Percentiles rank a stretch among this genome's conserved stretches.
phyloP scores from a whole-genome alignment of 35 echinoderm and acorn worm genomes.

The Stichopus chloronotus region DNA sequence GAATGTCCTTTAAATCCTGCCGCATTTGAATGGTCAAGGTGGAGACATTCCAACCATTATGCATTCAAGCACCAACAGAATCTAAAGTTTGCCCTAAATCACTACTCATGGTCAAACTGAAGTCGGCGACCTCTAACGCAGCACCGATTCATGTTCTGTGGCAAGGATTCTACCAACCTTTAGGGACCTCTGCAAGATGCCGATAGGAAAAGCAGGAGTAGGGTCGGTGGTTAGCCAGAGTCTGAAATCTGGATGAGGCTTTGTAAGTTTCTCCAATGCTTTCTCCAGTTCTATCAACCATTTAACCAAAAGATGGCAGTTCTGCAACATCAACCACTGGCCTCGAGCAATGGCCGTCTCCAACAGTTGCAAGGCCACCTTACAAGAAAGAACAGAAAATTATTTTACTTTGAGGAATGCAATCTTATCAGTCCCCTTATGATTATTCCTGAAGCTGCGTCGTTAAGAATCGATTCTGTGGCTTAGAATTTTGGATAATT shows the following conservation, averaged over 20 bases:
- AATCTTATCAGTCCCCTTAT: not conserved
- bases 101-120: too few relatives aligned
- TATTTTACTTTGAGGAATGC: not conserved
- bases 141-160: too few relatives aligned
- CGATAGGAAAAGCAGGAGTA: constrained; percentile 95
- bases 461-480: too few relatives aligned
- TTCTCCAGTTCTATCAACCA: constrained; percentile 98
- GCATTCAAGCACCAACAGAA: too few relatives aligned
- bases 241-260: constrained; percentile 97
- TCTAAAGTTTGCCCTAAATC: too few relatives aligned
- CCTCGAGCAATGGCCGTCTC: constrained; percentile 97
- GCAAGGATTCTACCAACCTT: constrained; percentile 66
- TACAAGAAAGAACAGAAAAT: not conserved
- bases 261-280: constrained; percentile 85
- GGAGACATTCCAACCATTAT: too few relatives aligned
- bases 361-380: constrained; percentile 92
- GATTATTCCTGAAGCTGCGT: too few relatives aligned
- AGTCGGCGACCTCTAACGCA: too few relatives aligned
- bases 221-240: constrained; percentile 99
- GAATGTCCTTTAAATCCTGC: too few relatives aligned
- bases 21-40: too few relatives aligned
- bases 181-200: constrained; percentile 95
- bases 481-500: too few relatives aligned
- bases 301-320: constrained; percentile 93
- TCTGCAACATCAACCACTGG: constrained; percentile 99